Base-by-base conservation (phyloP, 1,140 invertebrate species). In the Tetraneura akinire region DNA sequence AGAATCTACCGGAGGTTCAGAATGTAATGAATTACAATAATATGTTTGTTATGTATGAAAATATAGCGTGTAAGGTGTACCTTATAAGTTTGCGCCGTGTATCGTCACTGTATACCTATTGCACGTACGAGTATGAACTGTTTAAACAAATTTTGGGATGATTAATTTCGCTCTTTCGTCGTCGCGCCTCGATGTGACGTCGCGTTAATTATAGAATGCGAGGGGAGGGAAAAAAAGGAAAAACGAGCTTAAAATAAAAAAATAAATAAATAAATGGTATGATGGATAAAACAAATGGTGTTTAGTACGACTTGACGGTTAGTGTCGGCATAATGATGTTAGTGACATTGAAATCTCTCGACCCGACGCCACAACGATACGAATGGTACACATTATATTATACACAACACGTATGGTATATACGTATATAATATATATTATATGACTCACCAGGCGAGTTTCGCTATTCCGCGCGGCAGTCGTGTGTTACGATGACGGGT, bases 301-400 rank as follows among this genome's bases (percentile, higher is more conserved):
- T 47, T 11, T 21, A 9, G n/a, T 45, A 23, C 64, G 37, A 42
- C 16, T 62, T 32, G 29, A 62, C 29, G 32, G n/a, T 1, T 66
- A 16, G 42, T 68, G 21, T 68, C 42, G 37, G 42, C 8, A 21
- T 68, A 68, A 51, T 10, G 68, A 49, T n/a, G 23, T 62, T 32
- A 32, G 57, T 71, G 47, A 71, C 68, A 71, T 71, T 71, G 68
- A 71, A 51, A 71, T 71, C 47, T 71, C 45, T 51, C 68, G 66
- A 66, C 10, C 10, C 32, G 4, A 1, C 62, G 9, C 18, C 37
- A 11, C 14, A 4, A 23, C 9, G 53, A 57, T 11, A 8, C 51
- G n/a, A 21, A 23, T 14, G 26, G 14, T 70, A 10, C 8, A 11
- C 8, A 16, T 26, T 37, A 4, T 37, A 37, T 37, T 37, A 37